These are phyloP conservation scores for Bombylius major DNA, from an alignment of 2,888 invertebrate species.

Conservation along the genomic window DNA sequence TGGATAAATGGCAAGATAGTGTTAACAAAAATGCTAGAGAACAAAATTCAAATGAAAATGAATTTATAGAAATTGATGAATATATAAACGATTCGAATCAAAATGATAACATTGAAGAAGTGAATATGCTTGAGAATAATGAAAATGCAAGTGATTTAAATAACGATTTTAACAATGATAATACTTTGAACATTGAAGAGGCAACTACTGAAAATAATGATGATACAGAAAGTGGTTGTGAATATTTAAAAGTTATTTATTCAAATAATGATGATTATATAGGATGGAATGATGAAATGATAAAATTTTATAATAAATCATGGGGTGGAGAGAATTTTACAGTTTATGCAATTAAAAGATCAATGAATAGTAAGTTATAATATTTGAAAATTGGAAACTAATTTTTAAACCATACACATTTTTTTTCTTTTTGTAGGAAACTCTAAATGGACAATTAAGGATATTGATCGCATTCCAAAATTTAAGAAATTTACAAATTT, in stretches of 20 bases:
- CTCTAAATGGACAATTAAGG: slow-evolving; percentile 26
- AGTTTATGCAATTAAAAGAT: slow-evolving; percentile 42
- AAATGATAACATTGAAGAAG: background rate
- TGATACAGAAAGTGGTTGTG: background rate
- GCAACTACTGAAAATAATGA: background rate
- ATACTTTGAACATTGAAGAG: background rate
- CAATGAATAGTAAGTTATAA: slow-evolving; percentile 48
- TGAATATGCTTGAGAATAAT: background rate
- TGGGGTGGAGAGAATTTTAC: slow-evolving; percentile 53
- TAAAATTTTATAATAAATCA: slow-evolving; percentile 50
- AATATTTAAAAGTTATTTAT: background rate
- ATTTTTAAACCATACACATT: background rate
- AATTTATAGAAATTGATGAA: background rate
- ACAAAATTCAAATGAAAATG: slow-evolving; percentile 1
- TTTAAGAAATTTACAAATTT: slow-evolving; percentile 19
- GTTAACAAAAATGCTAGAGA: background rate
- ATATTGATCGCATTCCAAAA: slow-evolving; percentile 26
- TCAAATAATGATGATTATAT: slow-evolving; percentile 15
- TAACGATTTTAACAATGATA: background rate
- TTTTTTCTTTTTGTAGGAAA: background rate
- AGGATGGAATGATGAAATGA: slow-evolving; percentile 42
- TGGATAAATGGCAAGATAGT: background rate
- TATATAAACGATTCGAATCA: background rate
- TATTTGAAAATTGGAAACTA: background rate
- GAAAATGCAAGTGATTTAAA: background rate